Percentiles rank a stretch among this genome's conserved stretches.
These are phyloP conservation scores for Aphidius gifuensis DNA, from an alignment of 1,140 invertebrate species.

Conservation along the genomic window DNA sequence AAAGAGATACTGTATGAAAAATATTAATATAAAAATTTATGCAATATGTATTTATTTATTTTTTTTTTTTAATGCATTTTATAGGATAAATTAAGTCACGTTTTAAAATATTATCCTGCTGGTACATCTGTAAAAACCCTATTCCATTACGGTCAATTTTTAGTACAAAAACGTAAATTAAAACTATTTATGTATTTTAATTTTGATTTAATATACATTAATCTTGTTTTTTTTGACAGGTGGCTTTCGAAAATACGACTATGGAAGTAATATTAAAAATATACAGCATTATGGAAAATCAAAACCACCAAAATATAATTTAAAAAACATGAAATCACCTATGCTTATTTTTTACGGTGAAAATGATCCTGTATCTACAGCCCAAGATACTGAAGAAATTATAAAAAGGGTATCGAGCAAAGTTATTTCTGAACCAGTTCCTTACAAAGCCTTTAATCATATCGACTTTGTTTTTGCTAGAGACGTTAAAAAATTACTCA, in stretches of 20 bases:
- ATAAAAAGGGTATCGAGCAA: neutral
- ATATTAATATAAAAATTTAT: neutral
- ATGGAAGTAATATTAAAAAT: neutral
- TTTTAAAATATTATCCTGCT: constrained; percentile 7
- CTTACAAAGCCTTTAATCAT: constrained; percentile 34
- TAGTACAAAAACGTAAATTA: neutral
- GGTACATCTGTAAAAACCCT: neutral
- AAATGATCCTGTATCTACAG: constrained; percentile 6
- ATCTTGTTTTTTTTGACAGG: neutral
- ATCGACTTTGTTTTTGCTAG: constrained; percentile 69
- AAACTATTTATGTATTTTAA: neutral
- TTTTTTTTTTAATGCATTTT: neutral
- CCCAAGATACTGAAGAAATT: neutral
- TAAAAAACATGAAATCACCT: constrained; percentile 4
- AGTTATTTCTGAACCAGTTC: constrained; percentile 1
- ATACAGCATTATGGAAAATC: neutral
- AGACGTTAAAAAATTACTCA: constrained; percentile 54
- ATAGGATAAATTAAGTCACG: constrained; percentile 4
- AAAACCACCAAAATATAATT: neutral
- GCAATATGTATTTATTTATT: too few relatives aligned
- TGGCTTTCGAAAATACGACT: neutral
- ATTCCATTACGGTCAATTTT: neutral
- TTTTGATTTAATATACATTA: neutral
- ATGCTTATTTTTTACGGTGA: neutral
- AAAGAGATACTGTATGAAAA: too few relatives aligned